phyloP scores from a whole-genome alignment of 2,113 vertebrate species.

The Procapra przewalskii region DNA sequence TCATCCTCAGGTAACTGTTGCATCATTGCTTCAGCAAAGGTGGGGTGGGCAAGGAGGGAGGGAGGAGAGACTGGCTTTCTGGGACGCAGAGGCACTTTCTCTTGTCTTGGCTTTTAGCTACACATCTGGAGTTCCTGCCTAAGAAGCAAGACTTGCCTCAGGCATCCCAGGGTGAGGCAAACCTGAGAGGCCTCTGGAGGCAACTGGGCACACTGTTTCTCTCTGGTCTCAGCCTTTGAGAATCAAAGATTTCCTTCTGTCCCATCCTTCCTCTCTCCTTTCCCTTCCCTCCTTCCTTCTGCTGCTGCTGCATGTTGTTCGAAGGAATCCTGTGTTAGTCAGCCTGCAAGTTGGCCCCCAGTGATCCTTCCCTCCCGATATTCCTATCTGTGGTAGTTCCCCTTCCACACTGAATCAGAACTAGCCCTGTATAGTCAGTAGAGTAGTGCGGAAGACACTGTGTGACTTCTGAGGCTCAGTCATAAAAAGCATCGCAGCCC shows the following conservation, averaged over 20 bases:
- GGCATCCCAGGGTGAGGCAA: neutral
- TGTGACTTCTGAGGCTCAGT: neutral
- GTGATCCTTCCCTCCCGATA: neutral
- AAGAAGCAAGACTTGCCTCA: neutral
- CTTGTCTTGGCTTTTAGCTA: constrained; percentile 3
- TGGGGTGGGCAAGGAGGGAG: constrained; percentile 61
- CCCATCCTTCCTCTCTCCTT: neutral
- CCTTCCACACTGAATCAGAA: neutral
- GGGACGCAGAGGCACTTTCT: constrained; percentile 26
- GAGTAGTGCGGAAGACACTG: neutral
- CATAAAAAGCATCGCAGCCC: neutral
- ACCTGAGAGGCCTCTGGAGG: constrained; percentile 22
- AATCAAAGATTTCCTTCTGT: constrained; percentile 40
- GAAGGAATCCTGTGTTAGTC: neutral
- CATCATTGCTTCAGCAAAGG: constrained; percentile 62
- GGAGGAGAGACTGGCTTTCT: constrained; percentile 39
- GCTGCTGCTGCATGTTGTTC: neutral
- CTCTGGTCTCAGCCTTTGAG: constrained; percentile 20
- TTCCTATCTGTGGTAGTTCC: neutral
- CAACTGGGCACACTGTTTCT: constrained; percentile 17
- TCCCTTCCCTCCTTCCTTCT: neutral
- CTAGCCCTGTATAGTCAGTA: neutral
- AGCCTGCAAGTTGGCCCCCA: neutral
- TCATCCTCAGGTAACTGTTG: constrained; percentile 86
- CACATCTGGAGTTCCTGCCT: neutral